Base-by-base conservation (phyloP, 2,888 invertebrate genomes). In the Yponomeuta malinellus region DNA sequence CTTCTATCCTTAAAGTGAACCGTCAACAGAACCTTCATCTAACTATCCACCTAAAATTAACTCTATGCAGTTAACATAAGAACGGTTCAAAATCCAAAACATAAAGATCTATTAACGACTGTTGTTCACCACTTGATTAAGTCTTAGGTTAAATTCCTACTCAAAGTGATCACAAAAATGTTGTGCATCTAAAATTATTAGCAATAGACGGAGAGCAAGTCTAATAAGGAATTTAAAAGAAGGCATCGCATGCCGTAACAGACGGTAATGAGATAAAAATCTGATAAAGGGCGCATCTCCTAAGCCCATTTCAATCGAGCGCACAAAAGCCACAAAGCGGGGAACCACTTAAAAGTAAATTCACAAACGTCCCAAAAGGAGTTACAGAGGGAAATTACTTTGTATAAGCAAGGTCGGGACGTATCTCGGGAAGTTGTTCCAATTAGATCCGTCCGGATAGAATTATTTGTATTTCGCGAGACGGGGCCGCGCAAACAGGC, bases 391-490 rank as follows among this genome's bases (percentile, higher is more conserved):
- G 65, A 65, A 65, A 65, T 65, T 31, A 65, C 65, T 65, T 65
- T 65, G 33, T 29, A 29, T 12, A 65, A 65, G 31, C 10, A 29
- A 6, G 9, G 31, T 2, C 52, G 15, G 52, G 52, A 15, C 37
- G 23, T 43, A 33, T 68, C n/a, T n/a, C 68, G 43, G 52, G 43
- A 68, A 68, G 68, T 68, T 68, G 43, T 48, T 23, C 48, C 68
- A 68, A 68, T 68, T 68, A 68, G 68, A 48, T 48, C n/a, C n/a
- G 23, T 43, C 37, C 68, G 48, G 68, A 68, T 68, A 37, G 33
- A 43, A 68, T 23, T 68, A 43, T 68, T 68, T 68, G 68, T 68
- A 68, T 68, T 68, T 2, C 48, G 23, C 52, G 52, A 59, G 37
- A 68, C 68, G 23, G 43, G 15, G 15, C 23, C 33, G 48, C n/a